Base-by-base conservation (phyloP, 2,113 vertebrate species). In the Trichomycterus rosablanca region DNA sequence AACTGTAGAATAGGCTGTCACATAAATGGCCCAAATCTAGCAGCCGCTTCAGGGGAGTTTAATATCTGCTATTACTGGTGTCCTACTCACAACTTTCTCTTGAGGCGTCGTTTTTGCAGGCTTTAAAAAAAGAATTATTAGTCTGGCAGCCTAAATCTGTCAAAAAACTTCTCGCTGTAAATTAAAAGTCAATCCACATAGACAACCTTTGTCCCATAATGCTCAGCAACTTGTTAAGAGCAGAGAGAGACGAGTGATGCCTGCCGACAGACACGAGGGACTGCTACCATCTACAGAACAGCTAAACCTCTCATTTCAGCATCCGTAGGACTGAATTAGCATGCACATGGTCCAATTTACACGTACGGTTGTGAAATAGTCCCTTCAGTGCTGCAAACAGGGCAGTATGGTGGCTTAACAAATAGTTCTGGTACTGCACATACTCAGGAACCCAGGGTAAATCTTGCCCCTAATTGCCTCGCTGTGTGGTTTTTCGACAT, bases 41-140 rank as follows among this genome's bases (percentile, higher is more conserved):
- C 37, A 40, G 37, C 37, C 5, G 37, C 37, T 40, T 40, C n/a
- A n/a, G 5, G n/a, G n/a, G 37, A 40, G 4, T 40, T 40, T 40
- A 40, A 40, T 40, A 40, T 40, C 37, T 40, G 37, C 37, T 2
- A 40, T 40, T 40, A 40, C 37, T 40, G 37, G 37, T 40, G 37
- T n/a, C 37, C 14, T 40, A 40, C n/a, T 40, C 14, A n/a, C 14
- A 40, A 14, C 37, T 14, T 5, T 40, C 37, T 40, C 37, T 40
- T 40, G 37, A 40, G 37, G 37, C 37, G 14, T 9, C 9, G 14
- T 35, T 5, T 40, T 40, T n/a, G n/a, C 37, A 11, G 14, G 37
- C 37, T 40, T 40, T 40, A 40, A 40, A 40, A 40, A 30, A 30
- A 30, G 3, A 30, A n/a, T n/a, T 30, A 40, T 40, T 40, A 40